A percentile compares a stretch with the other conserved stretches of the same genome.
phyloP scores from a whole-genome alignment of 1,140 invertebrate species.

The Prorops nasuta region DNA sequence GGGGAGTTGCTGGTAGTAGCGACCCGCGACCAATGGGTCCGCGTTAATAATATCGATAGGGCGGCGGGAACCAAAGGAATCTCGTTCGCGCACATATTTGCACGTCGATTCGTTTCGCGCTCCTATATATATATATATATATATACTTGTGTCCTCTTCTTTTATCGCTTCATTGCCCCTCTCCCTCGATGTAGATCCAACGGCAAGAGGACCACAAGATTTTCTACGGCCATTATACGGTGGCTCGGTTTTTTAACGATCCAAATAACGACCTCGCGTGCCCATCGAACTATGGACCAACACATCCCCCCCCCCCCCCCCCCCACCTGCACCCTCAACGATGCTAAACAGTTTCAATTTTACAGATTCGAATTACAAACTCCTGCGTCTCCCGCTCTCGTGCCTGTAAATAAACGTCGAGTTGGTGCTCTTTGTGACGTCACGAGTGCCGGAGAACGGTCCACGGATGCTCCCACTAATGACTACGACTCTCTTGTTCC shows the following conservation, averaged over 20 bases:
- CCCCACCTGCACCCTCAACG: no score
- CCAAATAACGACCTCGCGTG: no score
- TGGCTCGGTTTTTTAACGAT: no score
- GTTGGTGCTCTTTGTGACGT: constrained; percentile 1
- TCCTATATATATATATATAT: constrained; percentile 13
- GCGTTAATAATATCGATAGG: constrained; percentile 41
- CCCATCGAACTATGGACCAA: no score
- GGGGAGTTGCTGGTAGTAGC: constrained; percentile 1
- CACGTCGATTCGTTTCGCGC: constrained; percentile 38
- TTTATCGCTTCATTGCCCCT: constrained; percentile 11
- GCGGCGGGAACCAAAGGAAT: constrained; percentile 30
- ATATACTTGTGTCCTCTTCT: no score
- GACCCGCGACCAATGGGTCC: constrained; percentile 38
- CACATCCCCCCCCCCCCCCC: no score
- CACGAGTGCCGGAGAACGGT: constrained; percentile 3
- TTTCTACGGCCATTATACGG: no score
- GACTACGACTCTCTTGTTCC: constrained; percentile 27
- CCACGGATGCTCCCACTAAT: constrained; percentile 16
- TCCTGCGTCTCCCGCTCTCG: no score
- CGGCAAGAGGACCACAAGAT: no score
- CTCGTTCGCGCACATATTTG: constrained; percentile 38
- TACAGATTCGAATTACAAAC: no score
- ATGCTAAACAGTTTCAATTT: no score
- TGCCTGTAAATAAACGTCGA: constrained; percentile 1
- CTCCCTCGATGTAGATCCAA: no score